Conservation (phyloP, 1,140 invertebrate species). For the Probaryconus sp. region DNA sequence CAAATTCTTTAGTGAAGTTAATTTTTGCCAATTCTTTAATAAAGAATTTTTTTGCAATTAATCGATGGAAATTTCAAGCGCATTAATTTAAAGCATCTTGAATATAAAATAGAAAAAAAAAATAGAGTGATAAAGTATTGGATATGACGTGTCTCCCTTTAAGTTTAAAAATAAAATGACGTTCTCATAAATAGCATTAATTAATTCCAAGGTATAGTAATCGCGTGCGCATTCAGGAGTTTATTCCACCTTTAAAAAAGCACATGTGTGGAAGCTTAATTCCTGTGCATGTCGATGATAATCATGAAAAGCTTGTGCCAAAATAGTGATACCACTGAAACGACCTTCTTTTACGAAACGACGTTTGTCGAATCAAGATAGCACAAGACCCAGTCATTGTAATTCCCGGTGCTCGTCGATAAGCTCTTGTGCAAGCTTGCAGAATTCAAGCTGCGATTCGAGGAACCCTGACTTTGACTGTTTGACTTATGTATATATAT, state of each 20-base stretch:
- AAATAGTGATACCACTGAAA: slow-evolving; percentile 38
- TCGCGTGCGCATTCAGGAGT: slow-evolving; percentile 40
- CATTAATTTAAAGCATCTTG: too few species aligned
- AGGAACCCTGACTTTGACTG: slow-evolving; percentile 27
- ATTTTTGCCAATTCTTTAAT: too few species aligned
- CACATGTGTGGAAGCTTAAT: slow-evolving; percentile 13
- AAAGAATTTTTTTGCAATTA: too few species aligned
- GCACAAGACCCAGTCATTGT: slow-evolving; percentile 10
- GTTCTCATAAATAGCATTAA: slow-evolving; percentile 23
- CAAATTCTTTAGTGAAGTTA: too few species aligned
- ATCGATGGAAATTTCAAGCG: too few species aligned
- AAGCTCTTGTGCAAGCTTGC: slow-evolving; percentile 26
- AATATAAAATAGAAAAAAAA: slow-evolving; percentile 1
- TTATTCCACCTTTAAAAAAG: slow-evolving; percentile 38
- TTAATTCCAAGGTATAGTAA: slow-evolving; percentile 46
- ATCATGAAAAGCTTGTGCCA: slow-evolving; percentile 33
- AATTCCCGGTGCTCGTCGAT: slow-evolving; percentile 14
- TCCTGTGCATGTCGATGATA: slow-evolving; percentile 50
- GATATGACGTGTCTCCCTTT: not conserved
- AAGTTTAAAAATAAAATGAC: slow-evolving; percentile 40
- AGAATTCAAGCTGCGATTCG: slow-evolving; percentile 18
- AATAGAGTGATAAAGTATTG: not conserved
- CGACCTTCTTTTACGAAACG: slow-evolving; percentile 38
- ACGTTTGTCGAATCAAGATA: slow-evolving; percentile 32
- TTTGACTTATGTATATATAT: slow-evolving; percentile 47